phyloP scores from a whole-genome alignment of 1,140 invertebrate genomes.

The Psilanteris sp. region DNA sequence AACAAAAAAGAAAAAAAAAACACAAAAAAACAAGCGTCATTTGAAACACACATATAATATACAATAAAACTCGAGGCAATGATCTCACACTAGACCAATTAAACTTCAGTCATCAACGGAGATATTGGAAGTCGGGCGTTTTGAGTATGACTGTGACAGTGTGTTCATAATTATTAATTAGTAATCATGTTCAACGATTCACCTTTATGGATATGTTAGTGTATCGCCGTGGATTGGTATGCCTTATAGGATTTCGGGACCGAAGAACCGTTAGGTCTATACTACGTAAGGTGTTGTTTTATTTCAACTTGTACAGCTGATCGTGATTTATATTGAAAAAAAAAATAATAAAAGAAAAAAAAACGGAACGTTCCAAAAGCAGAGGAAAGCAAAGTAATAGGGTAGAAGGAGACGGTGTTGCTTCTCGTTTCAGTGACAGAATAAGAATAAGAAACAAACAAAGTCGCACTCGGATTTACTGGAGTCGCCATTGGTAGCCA shows the following conservation, averaged over 20 bases:
- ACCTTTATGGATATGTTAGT: conserved; percentile 61
- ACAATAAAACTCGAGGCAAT: conserved; percentile 28
- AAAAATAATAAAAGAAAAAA: too few relatives aligned
- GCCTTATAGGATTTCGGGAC: conserved; percentile 39
- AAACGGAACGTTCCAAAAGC: too few relatives aligned
- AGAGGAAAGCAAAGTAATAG: too few relatives aligned
- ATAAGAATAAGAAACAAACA: too few relatives aligned
- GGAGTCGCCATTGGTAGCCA: conserved; percentile 6
- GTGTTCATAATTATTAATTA: conserved; percentile 75
- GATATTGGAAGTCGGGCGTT: conserved; percentile 59
- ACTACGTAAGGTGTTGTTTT: conserved; percentile 33
- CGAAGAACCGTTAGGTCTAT: conserved; percentile 9
- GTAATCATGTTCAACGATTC: conserved; percentile 65
- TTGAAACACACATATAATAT: conserved; percentile 12
- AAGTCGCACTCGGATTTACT: conserved; percentile 47
- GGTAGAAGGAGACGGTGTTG: too few relatives aligned
- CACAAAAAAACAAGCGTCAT: conserved; percentile 7
- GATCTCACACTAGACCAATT: conserved; percentile 67
- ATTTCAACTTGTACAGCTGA: conserved; percentile 62
- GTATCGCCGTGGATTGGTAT: conserved; percentile 59
- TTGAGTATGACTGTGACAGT: conserved; percentile 72
- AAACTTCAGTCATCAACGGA: conserved; percentile 56
- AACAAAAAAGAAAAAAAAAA: conserved; percentile 13
- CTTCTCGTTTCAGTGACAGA: too few relatives aligned
- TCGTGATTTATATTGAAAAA: conserved; percentile 39